Evolutionary conservation across 2,113 vertebrate genomes (phyloP), one percentile per base, ranked within the genome.

Genomic region (Formicarius rufipectus): DNA sequence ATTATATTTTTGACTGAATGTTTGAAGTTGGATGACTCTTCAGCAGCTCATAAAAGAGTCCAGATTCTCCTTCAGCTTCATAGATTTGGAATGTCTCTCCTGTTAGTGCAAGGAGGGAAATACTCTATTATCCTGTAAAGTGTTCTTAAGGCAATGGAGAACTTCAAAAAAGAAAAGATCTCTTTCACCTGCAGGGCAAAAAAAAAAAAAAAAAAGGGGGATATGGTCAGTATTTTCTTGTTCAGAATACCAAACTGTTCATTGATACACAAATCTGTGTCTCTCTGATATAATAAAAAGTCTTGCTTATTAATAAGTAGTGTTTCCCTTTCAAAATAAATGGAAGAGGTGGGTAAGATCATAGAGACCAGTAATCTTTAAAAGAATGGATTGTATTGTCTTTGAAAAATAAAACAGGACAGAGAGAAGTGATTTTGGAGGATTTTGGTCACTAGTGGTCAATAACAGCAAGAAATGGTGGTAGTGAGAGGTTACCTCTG

Each of bases 21-120:
- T 95, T 96, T 84, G 55, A 95, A 74, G 55, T 53, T 76, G 24
- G 68, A 39, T 42, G 59, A 45, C 40, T 83, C 72, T 88, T 80
- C 71, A 79, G 71, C 39, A 73, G 49, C 45, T 77, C 69, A 50
- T 45, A 55, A 77, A 87, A 83, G 44, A 45, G 1, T 71, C 42
- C 59, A 80, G 45, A 23, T 30, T 85, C 21, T 63, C n/a, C 33
- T 87, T 85, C 45, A 85, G 37, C 24, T 80, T 73, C 20, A 62
- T 45, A 14, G 66, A 45, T 84, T 69, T 66, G 23, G 59, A 86
- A 86, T 63, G 25, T 45, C 53, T 85, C 17, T 56, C 31, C 37
- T 53, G 12, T 50, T 33, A 58, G 18, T 49, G 25, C 18, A 55
- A 85, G 59, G 10, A 82, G 16, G 27, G 19, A 84, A 91, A 84